Evolutionary conservation across 2,797 vertebrate species (phyloP), one percentile per base, ranked within the genome.

Genomic region (Acestrorhynchus altus): DNA sequence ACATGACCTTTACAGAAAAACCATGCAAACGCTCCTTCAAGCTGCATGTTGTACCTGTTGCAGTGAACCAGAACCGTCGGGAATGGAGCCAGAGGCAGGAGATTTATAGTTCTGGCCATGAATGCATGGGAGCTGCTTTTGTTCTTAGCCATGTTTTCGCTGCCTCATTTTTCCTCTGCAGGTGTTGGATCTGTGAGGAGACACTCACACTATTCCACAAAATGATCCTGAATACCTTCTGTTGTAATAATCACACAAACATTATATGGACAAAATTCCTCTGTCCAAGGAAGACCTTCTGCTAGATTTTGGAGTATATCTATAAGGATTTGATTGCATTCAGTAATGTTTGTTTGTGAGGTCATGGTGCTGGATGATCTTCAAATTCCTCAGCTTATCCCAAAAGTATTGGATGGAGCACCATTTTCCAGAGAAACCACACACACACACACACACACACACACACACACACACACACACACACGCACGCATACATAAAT

Each of bases 91-190:
- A 86, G 72, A 56, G 73, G 57, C 6, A 84, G 31, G 31, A 35
- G 79, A 79, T 84, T 81, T 77, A 83, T 81, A 63, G 83, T 66
- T 82, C 68, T 77, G 75, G 72, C 61, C 61, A 22, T 20, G 71
- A 75, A 57, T 35, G 44, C 60, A 51, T 66, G 77, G 72, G 73
- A 82, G 67, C 67, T 28, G 66, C 77, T 84, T 72, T 82, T 81
- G 79, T 85, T 78, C 52, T 71, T 74, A 31, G 66, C 63, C 57
- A 76, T 72, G 61, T 82, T 66, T 63, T 69, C 46, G 54, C 67
- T 63, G 42, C 64, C 52, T 61, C 46, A 9, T 22, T 46, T 42
- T 75, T 59, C 72, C 42, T 22, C 49, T 40, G 72, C 73, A 83
- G 79, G 77, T 85, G 81, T 66, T 64, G 72, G 64, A 69, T 86